phyloP scores from a whole-genome alignment of 2,888 invertebrate genomes.

The Lypha dubia region DNA sequence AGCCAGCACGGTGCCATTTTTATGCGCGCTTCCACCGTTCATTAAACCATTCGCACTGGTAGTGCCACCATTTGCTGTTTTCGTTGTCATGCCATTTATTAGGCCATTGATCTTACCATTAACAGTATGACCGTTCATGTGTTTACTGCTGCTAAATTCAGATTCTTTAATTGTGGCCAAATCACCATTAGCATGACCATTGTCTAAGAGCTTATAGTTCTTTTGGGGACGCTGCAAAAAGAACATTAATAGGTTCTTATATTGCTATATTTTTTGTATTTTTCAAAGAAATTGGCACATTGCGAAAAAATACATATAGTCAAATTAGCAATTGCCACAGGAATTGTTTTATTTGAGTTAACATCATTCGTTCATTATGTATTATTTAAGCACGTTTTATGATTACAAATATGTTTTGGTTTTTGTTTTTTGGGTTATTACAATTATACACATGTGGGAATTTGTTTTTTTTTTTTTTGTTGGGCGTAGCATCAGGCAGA shows the following conservation, averaged over 20 bases:
- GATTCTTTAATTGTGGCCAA: conserved; percentile 73
- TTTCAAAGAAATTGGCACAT: conserved; percentile 11
- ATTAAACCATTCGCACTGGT: conserved; percentile 73
- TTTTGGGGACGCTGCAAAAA: conserved; percentile 77
- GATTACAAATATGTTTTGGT: neutral
- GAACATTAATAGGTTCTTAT: conserved; percentile 78
- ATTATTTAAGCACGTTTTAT: conserved; percentile 34
- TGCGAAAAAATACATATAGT: conserved; percentile 6
- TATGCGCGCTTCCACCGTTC: conserved; percentile 78
- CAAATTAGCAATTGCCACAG: conserved; percentile 40
- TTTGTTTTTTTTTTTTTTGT: conserved; percentile 13
- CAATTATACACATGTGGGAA: neutral
- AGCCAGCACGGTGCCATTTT: conserved; percentile 77
- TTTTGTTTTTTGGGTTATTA: conserved; percentile 35
- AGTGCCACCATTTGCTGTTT: conserved; percentile 71
- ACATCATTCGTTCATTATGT: conserved; percentile 20
- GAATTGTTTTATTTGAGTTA: conserved; percentile 36
- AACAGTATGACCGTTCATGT: conserved; percentile 60
- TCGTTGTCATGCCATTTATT: conserved; percentile 70
- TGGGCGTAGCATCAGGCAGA: conserved; percentile 57
- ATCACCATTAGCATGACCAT: conserved; percentile 63
- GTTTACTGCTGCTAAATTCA: conserved; percentile 69
- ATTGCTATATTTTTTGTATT: conserved; percentile 73
- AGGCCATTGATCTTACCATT: conserved; percentile 74
- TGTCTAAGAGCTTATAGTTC: conserved; percentile 62